These are phyloP conservation scores for Drosophila leonis DNA, from an alignment of 2,888 invertebrate species.

Conservation along the genomic window DNA sequence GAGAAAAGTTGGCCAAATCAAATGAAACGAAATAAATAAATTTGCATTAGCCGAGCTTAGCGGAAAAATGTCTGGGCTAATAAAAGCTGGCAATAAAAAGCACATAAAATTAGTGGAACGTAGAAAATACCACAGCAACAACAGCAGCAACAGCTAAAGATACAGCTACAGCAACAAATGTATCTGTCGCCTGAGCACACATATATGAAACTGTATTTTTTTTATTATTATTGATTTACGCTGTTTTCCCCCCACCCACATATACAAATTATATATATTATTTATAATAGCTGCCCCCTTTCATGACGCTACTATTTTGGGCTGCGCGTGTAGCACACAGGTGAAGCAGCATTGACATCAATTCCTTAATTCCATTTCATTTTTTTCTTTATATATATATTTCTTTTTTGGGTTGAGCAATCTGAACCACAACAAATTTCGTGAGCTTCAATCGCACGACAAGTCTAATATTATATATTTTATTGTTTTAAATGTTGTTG, in stretches of 20 bases:
- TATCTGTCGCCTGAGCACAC: slow-evolving; percentile 54
- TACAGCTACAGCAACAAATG: slow-evolving; percentile 45
- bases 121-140: slow-evolving; percentile 8
- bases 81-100: slow-evolving; percentile 78
- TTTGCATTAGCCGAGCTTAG: slow-evolving; percentile 77
- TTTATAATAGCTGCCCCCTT: slow-evolving; percentile 56
- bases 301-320: slow-evolving; percentile 29
- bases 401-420: slow-evolving; percentile 40
- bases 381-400: too few species aligned
- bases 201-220: slow-evolving; percentile 26
- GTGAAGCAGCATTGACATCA: slow-evolving; percentile 63
- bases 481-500: slow-evolving; percentile 22
- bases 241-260: slow-evolving; percentile 18
- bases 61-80: slow-evolving; percentile 75
- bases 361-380: slow-evolving; percentile 17
- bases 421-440: slow-evolving; percentile 21
- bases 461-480: slow-evolving; percentile 21
- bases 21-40: slow-evolving; percentile 70
- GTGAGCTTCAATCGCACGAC: slow-evolving; percentile 3
- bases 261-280: slow-evolving; percentile 53
- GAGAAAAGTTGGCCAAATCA: slow-evolving; percentile 33
- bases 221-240: slow-evolving; percentile 67
- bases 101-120: slow-evolving; percentile 75
- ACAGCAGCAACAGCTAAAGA: slow-evolving; percentile 5
- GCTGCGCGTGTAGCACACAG: slow-evolving; percentile 68